phyloP scores from a whole-genome alignment of 2,888 invertebrate species.

The Tillus elongatus region DNA sequence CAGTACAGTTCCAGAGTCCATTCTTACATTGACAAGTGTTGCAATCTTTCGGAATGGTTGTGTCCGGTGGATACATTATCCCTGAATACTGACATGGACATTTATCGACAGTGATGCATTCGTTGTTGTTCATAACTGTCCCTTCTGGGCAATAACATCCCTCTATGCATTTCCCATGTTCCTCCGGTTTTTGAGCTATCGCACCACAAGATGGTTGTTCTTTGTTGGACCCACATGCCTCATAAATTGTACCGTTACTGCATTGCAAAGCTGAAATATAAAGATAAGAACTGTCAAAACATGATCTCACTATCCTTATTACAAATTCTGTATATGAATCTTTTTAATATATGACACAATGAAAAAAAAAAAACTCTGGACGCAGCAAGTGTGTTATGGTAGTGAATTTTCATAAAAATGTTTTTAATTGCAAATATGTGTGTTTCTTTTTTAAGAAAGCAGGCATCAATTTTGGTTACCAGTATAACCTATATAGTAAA shows the following conservation, averaged over 20 bases:
- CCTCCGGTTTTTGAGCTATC: constrained; percentile 32
- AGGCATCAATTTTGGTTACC: too few relatives aligned
- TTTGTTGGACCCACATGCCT: constrained; percentile 60
- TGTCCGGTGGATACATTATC: constrained; percentile 61
- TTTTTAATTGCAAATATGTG: too few relatives aligned
- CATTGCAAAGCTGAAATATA: constrained; percentile 64
- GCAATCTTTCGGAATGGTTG: constrained; percentile 66
- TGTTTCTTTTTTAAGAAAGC: too few relatives aligned
- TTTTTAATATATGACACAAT: too few relatives aligned
- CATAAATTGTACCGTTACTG: constrained; percentile 64
- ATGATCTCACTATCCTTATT: not conserved
- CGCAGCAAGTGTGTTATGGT: too few relatives aligned
- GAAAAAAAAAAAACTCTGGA: too few relatives aligned
- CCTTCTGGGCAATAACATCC: constrained; percentile 85
- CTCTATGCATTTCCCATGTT: constrained; percentile 58
- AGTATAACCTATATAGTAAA: too few relatives aligned
- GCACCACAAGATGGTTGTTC: constrained; percentile 66
- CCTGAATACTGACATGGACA: constrained; percentile 77
- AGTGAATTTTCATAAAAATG: too few relatives aligned
- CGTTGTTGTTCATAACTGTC: constrained; percentile 62
- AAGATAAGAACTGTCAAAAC: constrained; percentile 14
- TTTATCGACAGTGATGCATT: constrained; percentile 59
- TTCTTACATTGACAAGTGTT: constrained; percentile 72
- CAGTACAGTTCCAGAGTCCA: constrained; percentile 75
- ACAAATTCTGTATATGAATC: not conserved